phyloP scores from a whole-genome alignment of 1,140 invertebrate genomes.

The Papilio machaon region DNA sequence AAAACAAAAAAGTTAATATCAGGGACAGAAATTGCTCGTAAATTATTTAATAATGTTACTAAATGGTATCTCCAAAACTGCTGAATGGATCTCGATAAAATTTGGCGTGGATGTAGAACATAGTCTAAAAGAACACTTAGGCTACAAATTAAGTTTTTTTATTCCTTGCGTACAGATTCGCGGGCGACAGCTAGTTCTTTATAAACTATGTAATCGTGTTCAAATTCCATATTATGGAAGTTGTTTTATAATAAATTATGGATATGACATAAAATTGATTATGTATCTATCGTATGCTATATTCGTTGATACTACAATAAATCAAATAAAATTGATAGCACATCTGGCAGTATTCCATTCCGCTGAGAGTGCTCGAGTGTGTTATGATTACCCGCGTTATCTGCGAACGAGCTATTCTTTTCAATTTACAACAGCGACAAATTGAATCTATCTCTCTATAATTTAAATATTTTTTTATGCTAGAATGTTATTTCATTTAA shows the following conservation, averaged over 20 bases:
- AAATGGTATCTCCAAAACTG: too few relatives aligned
- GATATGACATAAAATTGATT: background rate
- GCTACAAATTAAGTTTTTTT: too few relatives aligned
- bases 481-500: background rate
- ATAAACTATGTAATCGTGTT: background rate
- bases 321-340: conserved; percentile 23
- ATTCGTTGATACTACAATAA: conserved; percentile 5
- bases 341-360: background rate
- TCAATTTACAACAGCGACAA: conserved; percentile 16
- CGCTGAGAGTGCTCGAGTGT: conserved; percentile 9
- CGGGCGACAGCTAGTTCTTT: too few relatives aligned
- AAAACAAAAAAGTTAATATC: too few relatives aligned
- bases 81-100: too few relatives aligned
- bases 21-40: too few relatives aligned
- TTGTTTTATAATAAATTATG: too few relatives aligned
- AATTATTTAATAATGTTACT: too few relatives aligned
- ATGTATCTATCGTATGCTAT: background rate
- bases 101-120: too few relatives aligned
- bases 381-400: conserved; percentile 23
- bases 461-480: background rate
- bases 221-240: background rate
- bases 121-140: too few relatives aligned
- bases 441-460: background rate
- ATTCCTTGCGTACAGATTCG: too few relatives aligned
- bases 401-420: conserved; percentile 22